Evolutionary conservation across 2,797 vertebrate species (phyloP), one percentile per base, ranked within the genome.

Genomic region (Chloroceryle inda): DNA sequence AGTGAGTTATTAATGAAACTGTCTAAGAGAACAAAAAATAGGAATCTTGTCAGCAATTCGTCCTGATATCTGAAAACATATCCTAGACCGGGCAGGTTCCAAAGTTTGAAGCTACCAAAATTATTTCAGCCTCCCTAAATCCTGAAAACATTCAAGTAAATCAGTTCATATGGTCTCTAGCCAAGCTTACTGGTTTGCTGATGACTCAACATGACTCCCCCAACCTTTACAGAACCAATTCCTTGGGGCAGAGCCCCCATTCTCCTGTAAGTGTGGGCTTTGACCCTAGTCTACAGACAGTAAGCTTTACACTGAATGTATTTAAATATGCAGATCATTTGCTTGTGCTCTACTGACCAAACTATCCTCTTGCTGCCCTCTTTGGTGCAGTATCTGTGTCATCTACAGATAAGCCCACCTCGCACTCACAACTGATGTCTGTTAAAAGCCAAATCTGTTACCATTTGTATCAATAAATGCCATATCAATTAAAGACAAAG

Each of bases 311-410:
- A 33, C 23, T 5, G 2, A 0, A 35, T 2, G 13, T 9, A 19
- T 22, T 44, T 42, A 56, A 71, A 68, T 1, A 8, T 0, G 5
- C 19, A 26, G 31, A 22, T 38, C 0, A 1, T 40, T 63, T 88
- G 40, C 38, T 56, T 47, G 59, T 38, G 20, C 49, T 77, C 38
- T 79, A 6, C 37, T 74, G 64, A 45, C 29, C 62, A 66, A 71
- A 47, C 27, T 2, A 2, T 1, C 38, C 38, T 33, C 71, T 5
- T 49, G 26, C 12, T 56, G n/a, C 26, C 56, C 27, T 38, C 29
- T 35, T 61, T 29, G 20, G 13, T 47, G n/a, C 29, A 22, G 22
- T 31, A 26, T 49, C 21, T 75, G 24, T 38, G 58, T 44, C 45
- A 69, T 8, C 49, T 10, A 20, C 27, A 49, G 27, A 52, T 4